Conservation (phyloP, 2,888 invertebrate species). For the Apomyelois bistriatella region DNA sequence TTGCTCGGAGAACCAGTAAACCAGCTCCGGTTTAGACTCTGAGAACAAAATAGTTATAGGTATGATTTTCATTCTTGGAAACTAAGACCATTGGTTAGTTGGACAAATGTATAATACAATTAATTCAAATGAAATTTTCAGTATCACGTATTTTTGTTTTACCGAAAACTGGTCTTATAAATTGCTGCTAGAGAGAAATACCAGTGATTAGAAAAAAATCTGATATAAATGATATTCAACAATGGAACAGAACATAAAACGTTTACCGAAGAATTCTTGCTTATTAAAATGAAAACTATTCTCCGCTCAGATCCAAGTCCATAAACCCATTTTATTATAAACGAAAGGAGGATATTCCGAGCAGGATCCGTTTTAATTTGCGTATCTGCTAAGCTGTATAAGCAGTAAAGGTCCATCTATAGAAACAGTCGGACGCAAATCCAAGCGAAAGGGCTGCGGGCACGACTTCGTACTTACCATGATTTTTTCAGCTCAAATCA, state of each 20-base stretch:
- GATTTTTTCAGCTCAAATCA: neutral
- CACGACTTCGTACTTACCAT: neutral
- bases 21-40: constrained; percentile 94
- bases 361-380: constrained; percentile 20
- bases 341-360: constrained; percentile 10
- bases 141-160: too few relatives aligned
- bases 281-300: too few relatives aligned
- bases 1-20: constrained; percentile 95
- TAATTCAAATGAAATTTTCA: too few relatives aligned
- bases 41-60: constrained; percentile 33
- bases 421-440: constrained; percentile 33
- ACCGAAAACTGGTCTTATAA: too few relatives aligned
- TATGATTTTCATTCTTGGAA: neutral
- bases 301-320: neutral
- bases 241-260: too few relatives aligned
- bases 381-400: constrained; percentile 28
- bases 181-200: too few relatives aligned
- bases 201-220: too few relatives aligned
- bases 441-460: constrained; percentile 15
- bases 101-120: too few relatives aligned
- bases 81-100: too few relatives aligned
- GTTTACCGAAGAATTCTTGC: too few relatives aligned
- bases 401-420: constrained; percentile 30
- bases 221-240: too few relatives aligned
- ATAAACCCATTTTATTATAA: constrained; percentile 1